Evolutionary conservation across 1,140 invertebrate genomes (phyloP), one percentile per base, ranked within the genome.

Genomic region (Drosophila paulistorum): DNA sequence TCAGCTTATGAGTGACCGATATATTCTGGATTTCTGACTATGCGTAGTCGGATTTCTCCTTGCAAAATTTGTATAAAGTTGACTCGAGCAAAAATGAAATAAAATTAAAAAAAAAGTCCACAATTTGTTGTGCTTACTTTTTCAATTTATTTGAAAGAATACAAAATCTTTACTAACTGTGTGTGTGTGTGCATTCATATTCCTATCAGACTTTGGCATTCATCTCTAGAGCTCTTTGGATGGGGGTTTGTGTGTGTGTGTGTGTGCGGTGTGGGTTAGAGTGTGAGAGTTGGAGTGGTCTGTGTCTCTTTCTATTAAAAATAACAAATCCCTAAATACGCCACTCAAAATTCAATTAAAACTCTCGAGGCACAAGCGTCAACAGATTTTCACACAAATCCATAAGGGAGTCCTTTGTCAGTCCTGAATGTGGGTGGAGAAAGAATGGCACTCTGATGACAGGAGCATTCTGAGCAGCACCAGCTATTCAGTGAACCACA

Each of bases 341-440:
- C 70, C 83, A 87, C 80, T 87, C 83, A 87, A 89, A 87, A 87
- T 87, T 87, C 83, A 87, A 87, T 87, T 87, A 87, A 87, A 89
- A 83, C 79, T 87, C 79, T 82, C 81, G 83, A 82, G 73, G 71
- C 83, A 66, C 73, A 70, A 83, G 67, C 73, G 71, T 67, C 82
- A 68, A 72, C 82, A 87, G 83, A 86, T 82, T 79, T 87, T 71
- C 69, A 70, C 39, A 65, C 68, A 85, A 86, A 86, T 75, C 71
- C 83, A 81, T 72, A 48, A 74, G 73, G 74, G 30, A 61, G 60
- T 26, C 45, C 30, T 7, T n/a, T 71, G 45, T 39, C 45, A 23
- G 17, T 51, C 45, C 54, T 39, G 37, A 30, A 30, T 35, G n/a
- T 13, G 41, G 45, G 9, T 13, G 26, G 71, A 37, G 57, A 39